phyloP scores from a whole-genome alignment of 1,140 invertebrate genomes.

The Prorops nasuta region DNA sequence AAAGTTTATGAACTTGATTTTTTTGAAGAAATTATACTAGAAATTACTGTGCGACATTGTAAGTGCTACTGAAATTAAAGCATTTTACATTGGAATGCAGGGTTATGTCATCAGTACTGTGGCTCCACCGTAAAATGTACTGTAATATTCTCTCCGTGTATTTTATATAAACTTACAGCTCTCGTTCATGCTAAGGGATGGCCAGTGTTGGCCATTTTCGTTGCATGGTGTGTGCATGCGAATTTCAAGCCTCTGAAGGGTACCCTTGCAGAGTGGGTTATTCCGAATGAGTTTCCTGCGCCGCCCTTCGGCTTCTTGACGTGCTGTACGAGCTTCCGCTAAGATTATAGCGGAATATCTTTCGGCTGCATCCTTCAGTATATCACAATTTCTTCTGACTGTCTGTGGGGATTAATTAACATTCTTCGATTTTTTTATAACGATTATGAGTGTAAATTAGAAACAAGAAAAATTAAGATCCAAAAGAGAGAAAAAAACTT shows the following conservation, averaged over 20 bases:
- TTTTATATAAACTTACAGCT: conserved; percentile 60
- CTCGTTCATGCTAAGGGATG: conserved; percentile 69
- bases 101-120: too few relatives aligned
- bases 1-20: too few relatives aligned
- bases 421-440: neutral
- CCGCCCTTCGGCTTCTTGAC: conserved; percentile 23
- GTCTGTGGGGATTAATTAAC: conserved; percentile 29
- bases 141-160: too few relatives aligned
- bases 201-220: conserved; percentile 51
- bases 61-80: too few relatives aligned
- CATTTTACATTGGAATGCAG: too few relatives aligned
- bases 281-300: conserved; percentile 26
- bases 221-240: conserved; percentile 58
- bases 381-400: conserved; percentile 53
- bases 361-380: conserved; percentile 59
- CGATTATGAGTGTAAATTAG: conserved; percentile 1
- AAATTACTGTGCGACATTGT: too few relatives aligned
- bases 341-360: conserved; percentile 57
- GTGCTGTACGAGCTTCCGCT: conserved; percentile 37
- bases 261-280: conserved; percentile 41
- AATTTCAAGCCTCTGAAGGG: conserved; percentile 54
- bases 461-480: conserved; percentile 1
- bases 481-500: too few relatives aligned
- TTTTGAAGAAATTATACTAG: too few relatives aligned
- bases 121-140: too few relatives aligned